A percentile compares a stretch with the other conserved stretches of the same genome.
Conservation (phyloP, 2,888 invertebrate genomes). For the Scaptomyza caliginosa region DNA sequence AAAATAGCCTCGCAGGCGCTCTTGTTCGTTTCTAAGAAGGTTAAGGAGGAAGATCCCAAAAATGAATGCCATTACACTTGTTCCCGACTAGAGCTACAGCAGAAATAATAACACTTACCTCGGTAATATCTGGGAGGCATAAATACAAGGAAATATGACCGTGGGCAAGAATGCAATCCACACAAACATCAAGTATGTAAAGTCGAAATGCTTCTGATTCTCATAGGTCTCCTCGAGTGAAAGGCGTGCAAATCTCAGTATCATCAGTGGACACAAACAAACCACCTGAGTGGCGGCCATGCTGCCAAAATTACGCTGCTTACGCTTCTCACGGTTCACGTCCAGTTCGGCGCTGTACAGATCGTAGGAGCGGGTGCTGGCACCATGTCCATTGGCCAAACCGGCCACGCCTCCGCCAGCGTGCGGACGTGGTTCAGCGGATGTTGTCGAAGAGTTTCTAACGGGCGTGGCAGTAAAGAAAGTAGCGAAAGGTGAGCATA, state of each 20-base stretch:
- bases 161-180: slow-evolving; percentile 89
- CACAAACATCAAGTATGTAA: slow-evolving; percentile 88
- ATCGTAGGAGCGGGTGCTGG: slow-evolving; percentile 83
- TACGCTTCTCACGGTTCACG: slow-evolving; percentile 87
- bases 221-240: slow-evolving; percentile 89
- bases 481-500: slow-evolving; percentile 15
- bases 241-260: slow-evolving; percentile 87
- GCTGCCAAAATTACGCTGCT: slow-evolving; percentile 88
- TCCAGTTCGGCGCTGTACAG: slow-evolving; percentile 86
- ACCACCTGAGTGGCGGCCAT: slow-evolving; percentile 88
- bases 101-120: slow-evolving; percentile 85
- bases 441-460: slow-evolving; percentile 82
- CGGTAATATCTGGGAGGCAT: slow-evolving; percentile 87
- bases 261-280: slow-evolving; percentile 88
- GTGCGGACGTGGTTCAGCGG: slow-evolving; percentile 70
- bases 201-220: slow-evolving; percentile 88
- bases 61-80: background rate
- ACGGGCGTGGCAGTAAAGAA: background rate
- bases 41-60: background rate
- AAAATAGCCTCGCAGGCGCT: slow-evolving; percentile 86
- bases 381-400: slow-evolving; percentile 53
- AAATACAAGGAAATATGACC: slow-evolving; percentile 87
- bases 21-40: slow-evolving; percentile 85
- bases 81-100: no score
- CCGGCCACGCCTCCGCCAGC: slow-evolving; percentile 74